Conservation (phyloP, 2,888 invertebrate genomes). For the Meiosimyza platycephala region DNA sequence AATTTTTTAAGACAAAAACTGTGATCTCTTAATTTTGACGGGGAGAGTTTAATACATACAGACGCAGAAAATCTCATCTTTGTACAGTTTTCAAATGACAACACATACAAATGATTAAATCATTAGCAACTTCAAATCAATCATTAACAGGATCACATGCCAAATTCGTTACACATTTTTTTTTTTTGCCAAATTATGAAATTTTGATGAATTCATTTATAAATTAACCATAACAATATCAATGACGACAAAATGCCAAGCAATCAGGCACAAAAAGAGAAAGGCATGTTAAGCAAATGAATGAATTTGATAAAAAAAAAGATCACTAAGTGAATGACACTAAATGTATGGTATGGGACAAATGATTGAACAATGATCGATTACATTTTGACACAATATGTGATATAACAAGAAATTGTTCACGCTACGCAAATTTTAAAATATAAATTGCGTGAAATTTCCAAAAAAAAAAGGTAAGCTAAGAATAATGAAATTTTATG, state of each 20-base stretch:
- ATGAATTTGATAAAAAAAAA: neutral
- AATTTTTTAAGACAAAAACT: no score
- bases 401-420: slow-evolving; percentile 12
- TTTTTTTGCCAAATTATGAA: neutral
- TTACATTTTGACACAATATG: slow-evolving; percentile 60
- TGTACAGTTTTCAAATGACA: no score
- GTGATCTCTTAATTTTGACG: no score
- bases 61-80: no score
- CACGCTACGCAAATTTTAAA: slow-evolving; percentile 26
- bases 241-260: neutral
- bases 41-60: no score
- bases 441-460: slow-evolving; percentile 17
- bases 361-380: slow-evolving; percentile 63
- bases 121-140: slow-evolving; percentile 50
- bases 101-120: slow-evolving; percentile 52
- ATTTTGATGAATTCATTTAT: slow-evolving; percentile 25
- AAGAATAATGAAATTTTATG: slow-evolving; percentile 20
- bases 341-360: neutral
- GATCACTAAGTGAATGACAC: neutral
- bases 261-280: neutral
- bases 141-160: slow-evolving; percentile 8
- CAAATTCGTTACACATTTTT: slow-evolving; percentile 30
- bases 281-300: slow-evolving; percentile 15
- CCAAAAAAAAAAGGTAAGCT: neutral
- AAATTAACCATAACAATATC: slow-evolving; percentile 31